phyloP scores from a whole-genome alignment of 2,888 invertebrate species.

The Alcis repandata region DNA sequence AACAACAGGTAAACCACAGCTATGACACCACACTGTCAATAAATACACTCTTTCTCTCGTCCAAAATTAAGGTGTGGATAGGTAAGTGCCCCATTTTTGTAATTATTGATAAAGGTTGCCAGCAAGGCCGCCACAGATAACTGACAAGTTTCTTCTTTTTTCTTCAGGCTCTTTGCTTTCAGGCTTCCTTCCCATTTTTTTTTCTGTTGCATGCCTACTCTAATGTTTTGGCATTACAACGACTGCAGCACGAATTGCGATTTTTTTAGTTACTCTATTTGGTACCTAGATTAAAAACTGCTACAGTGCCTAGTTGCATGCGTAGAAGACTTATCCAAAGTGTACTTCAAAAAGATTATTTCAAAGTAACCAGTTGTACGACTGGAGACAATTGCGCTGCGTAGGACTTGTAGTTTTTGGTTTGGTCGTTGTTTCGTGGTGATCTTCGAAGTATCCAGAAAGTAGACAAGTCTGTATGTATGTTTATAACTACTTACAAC shows the following conservation, averaged over 20 bases:
- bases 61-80: slow-evolving; percentile 9
- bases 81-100: not conserved
- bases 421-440: too few relatives aligned
- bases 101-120: slow-evolving; percentile 4
- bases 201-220: not conserved
- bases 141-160: not conserved
- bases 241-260: not conserved
- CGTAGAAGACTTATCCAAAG: too few relatives aligned
- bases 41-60: not conserved
- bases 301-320: too few relatives aligned
- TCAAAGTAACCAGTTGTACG: too few relatives aligned
- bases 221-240: slow-evolving; percentile 8
- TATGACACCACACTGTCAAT: not conserved
- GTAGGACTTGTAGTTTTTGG: too few relatives aligned
- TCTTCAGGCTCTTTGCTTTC: slow-evolving; percentile 10
- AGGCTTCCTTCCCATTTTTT: not conserved
- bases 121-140: slow-evolving; percentile 19
- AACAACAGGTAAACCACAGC: not conserved
- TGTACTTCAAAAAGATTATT: too few relatives aligned
- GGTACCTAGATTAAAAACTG: too few relatives aligned
- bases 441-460: too few relatives aligned
- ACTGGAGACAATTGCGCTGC: too few relatives aligned
- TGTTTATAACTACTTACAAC: too few relatives aligned
- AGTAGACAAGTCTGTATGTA: too few relatives aligned
- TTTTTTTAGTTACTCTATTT: too few relatives aligned